These are phyloP conservation scores for Aphaenogaster floridana DNA, from an alignment of 1,140 invertebrate genomes.

Conservation along the genomic window DNA sequence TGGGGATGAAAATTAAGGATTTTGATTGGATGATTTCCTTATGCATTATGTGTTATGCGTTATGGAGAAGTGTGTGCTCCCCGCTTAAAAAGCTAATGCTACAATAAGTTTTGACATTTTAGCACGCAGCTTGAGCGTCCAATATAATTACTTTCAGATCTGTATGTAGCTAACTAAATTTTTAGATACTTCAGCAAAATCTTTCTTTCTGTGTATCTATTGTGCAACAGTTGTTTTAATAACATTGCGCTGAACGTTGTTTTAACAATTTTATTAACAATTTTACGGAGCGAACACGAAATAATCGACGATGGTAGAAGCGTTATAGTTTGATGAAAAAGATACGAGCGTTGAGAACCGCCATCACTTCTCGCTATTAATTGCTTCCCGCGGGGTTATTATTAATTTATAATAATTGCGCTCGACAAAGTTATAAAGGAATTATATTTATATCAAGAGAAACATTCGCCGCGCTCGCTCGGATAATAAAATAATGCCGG, in stretches of 20 bases:
- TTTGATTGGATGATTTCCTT: no score
- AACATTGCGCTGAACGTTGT: not conserved
- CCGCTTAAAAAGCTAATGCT: no score
- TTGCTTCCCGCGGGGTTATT: not conserved
- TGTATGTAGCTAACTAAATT: no score
- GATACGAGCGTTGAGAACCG: not conserved
- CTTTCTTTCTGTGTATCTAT: not conserved
- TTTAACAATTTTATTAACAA: constrained; percentile 22
- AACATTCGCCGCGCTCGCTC: not conserved
- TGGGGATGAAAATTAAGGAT: no score
- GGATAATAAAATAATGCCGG: constrained; percentile 22
- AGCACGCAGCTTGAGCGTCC: no score
- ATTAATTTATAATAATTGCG: constrained; percentile 39
- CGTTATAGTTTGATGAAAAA: not conserved
- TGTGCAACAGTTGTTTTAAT: not conserved
- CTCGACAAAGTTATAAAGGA: constrained; percentile 16
- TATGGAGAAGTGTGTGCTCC: no score
- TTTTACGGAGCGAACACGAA: not conserved
- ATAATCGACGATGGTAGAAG: not conserved
- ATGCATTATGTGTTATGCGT: no score
- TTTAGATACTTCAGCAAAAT: no score
- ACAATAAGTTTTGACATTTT: no score
- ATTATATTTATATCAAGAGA: not conserved
- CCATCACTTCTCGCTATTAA: constrained; percentile 20
- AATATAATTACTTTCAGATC: no score